These are phyloP conservation scores for Microcebus griseorufus DNA, from an alignment of 2,113 vertebrate species.

Conservation along the genomic window DNA sequence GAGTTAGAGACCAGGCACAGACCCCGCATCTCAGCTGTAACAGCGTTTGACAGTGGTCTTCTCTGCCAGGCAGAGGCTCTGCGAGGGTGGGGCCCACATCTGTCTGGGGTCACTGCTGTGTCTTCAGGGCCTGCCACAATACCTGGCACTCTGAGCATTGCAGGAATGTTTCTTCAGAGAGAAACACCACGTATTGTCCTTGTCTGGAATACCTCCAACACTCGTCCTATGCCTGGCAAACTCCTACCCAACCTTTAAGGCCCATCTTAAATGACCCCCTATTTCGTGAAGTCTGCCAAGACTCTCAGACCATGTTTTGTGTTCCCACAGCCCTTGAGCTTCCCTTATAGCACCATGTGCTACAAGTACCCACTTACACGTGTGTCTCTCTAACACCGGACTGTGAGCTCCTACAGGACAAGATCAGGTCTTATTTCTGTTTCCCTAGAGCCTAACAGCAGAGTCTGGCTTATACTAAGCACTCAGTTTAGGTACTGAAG, in stretches of 20 bases:
- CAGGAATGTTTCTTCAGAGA: neutral
- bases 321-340: neutral
- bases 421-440: no score
- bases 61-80: neutral
- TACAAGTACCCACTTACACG: neutral
- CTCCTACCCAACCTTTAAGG: neutral
- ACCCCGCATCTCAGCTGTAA: no score
- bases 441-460: neutral
- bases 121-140: neutral
- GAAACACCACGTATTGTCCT: neutral
- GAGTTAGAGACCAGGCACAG: neutral
- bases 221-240: neutral
- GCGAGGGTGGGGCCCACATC: neutral
- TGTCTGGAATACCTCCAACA: neutral
- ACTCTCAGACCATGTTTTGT: neutral
- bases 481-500: neutral
- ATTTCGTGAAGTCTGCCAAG: neutral
- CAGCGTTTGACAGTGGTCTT: neutral
- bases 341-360: neutral
- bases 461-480: neutral
- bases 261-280: neutral
- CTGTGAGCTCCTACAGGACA: neutral
- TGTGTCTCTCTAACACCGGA: neutral
- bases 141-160: fast-evolving
- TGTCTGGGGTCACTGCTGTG: neutral